Evolutionary conservation across 2,797 vertebrate species (phyloP).

Genomic region (Stomatorhinus walkeri): DNA sequence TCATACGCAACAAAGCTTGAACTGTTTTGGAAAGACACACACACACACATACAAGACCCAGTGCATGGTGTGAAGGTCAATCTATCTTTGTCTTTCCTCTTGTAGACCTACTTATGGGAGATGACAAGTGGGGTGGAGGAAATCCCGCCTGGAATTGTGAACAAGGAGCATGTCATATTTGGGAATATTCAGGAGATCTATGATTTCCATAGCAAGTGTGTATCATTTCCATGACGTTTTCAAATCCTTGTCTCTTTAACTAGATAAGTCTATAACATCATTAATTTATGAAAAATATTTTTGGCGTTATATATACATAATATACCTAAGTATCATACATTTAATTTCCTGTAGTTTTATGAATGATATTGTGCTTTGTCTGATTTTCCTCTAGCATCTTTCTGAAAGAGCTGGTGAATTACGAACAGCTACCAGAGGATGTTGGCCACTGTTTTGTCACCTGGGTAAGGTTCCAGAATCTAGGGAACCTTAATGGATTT

Average conservation of each 20-base stretch:
- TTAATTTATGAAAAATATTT: not conserved
- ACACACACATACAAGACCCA: not conserved
- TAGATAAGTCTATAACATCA: not conserved
- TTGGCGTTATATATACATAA: not conserved
- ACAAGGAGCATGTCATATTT: slow-evolving; percentile 91
- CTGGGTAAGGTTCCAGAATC: slow-evolving; percentile 73
- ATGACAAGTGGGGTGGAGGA: slow-evolving; percentile 96
- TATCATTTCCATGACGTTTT: slow-evolving; percentile 19
- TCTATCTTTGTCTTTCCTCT: slow-evolving; percentile 22
- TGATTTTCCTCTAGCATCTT: slow-evolving; percentile 72
- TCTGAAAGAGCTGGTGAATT: slow-evolving; percentile 94
- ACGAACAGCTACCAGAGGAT: slow-evolving; percentile 94
- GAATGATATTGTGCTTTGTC: slow-evolving; percentile 5
- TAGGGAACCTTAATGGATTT: not conserved
- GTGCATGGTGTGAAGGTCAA: not conserved
- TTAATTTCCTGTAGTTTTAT: not conserved
- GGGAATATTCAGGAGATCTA: slow-evolving; percentile 98
- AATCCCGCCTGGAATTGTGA: slow-evolving; percentile 80
- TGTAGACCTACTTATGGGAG: slow-evolving; percentile 93
- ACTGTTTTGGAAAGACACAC: not conserved
- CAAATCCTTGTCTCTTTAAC: not conserved
- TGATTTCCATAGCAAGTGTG: slow-evolving; percentile 92
- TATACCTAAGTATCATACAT: not conserved
- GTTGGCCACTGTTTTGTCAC: slow-evolving; percentile 98
- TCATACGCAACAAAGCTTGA: not conserved